A percentile compares a stretch with the other conserved stretches of the same genome.
Conservation (phyloP, 1,140 invertebrate species). For the Tribolium castaneum region DNA sequence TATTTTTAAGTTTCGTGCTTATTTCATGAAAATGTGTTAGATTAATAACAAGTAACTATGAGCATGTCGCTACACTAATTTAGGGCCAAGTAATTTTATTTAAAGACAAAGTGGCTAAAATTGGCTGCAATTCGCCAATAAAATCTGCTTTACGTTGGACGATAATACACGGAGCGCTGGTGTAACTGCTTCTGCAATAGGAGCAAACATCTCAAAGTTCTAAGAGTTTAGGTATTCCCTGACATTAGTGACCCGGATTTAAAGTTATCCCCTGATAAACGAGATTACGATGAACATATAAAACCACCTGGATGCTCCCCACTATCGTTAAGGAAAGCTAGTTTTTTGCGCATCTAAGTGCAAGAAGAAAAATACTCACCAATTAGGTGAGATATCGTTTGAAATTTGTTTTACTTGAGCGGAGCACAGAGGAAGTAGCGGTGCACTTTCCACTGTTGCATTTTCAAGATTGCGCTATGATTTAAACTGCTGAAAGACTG, state of each 20-base stretch:
- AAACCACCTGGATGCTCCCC: neutral
- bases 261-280: conserved; percentile 1
- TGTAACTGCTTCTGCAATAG: neutral
- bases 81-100: neutral
- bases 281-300: neutral
- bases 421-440: neutral
- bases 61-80: neutral
- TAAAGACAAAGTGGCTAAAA: neutral
- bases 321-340: neutral
- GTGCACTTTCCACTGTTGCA: conserved; percentile 36
- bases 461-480: conserved; percentile 30
- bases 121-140: neutral
- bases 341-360: neutral
- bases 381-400: neutral
- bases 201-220: neutral
- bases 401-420: neutral
- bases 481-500: conserved; percentile 36
- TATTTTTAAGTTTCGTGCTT: conserved; percentile 18
- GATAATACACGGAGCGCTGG: neutral
- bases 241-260: conserved; percentile 4
- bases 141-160: neutral
- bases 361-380: conserved; percentile 3
- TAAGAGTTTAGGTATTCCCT: conserved; percentile 7
- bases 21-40: neutral
- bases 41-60: neutral